Evolutionary conservation across 2,888 invertebrate species (phyloP).

Genomic region (Odontothrips loti): DNA sequence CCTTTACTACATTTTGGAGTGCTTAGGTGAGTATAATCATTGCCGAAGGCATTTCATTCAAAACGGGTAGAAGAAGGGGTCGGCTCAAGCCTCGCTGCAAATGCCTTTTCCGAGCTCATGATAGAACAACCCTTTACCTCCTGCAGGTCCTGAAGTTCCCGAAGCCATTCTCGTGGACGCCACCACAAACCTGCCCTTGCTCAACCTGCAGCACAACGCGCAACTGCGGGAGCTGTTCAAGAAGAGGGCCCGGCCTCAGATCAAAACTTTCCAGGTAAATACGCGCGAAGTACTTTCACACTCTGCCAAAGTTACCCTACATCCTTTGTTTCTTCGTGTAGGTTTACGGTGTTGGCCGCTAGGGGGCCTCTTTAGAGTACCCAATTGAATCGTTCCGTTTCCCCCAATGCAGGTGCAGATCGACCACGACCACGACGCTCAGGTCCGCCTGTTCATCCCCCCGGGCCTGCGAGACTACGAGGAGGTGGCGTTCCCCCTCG

Average conservation of each 20-base stretch:
- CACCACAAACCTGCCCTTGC: constrained; percentile 55
- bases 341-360: no score
- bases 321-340: no score
- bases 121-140: no score
- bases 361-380: no score
- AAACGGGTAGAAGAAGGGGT: no score
- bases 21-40: constrained; percentile 60
- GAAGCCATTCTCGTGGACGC: constrained; percentile 62
- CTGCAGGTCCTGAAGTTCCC: constrained; percentile 61
- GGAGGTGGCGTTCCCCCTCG: constrained; percentile 72
- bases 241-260: constrained; percentile 68
- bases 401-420: constrained; percentile 54
- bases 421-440: constrained; percentile 62
- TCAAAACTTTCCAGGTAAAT: constrained; percentile 65
- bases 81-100: no score
- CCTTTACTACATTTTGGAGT: constrained; percentile 65
- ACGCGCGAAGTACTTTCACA: no score
- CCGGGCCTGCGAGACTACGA: constrained; percentile 79
- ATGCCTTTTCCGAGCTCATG: no score
- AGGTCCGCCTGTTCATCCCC: constrained; percentile 75
- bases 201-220: constrained; percentile 65
- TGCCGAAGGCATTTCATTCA: no score
- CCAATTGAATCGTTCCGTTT: background rate
- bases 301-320: no score
- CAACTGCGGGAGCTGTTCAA: constrained; percentile 59